These are phyloP conservation scores for Neodiprion fabricii DNA, from an alignment of 1,140 invertebrate species.

Conservation along the genomic window DNA sequence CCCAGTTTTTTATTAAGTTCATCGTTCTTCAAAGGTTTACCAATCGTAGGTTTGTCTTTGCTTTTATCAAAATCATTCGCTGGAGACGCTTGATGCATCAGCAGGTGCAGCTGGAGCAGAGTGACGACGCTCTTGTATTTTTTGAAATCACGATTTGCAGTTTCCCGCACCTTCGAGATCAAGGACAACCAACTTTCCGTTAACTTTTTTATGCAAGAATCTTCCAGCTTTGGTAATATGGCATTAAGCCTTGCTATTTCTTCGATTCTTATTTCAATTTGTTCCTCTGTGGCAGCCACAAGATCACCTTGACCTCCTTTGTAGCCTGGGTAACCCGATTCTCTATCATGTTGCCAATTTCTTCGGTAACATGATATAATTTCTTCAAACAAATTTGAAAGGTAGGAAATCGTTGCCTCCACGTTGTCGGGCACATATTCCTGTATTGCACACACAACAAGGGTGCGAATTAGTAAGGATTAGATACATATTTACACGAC, in stretches of 20 bases:
- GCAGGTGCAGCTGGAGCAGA: constrained; percentile 32
- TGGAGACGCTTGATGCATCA: too few species aligned
- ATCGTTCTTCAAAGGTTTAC: too few species aligned
- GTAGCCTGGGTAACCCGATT: constrained; percentile 38
- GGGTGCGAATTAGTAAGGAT: too few species aligned
- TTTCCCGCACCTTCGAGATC: constrained; percentile 29
- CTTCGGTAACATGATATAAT: constrained; percentile 36
- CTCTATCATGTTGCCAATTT: constrained; percentile 39
- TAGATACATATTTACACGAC: too few species aligned
- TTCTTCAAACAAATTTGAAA: constrained; percentile 35
- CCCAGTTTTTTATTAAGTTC: too few species aligned
- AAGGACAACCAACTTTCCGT: constrained; percentile 29
- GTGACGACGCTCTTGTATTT: constrained; percentile 30
- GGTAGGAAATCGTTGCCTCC: constrained; percentile 34
- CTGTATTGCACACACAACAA: constrained; percentile 6
- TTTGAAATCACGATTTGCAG: constrained; percentile 18
- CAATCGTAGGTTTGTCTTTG: too few species aligned
- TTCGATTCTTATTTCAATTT: constrained; percentile 31
- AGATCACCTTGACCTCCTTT: constrained; percentile 29
- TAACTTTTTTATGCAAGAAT: constrained; percentile 38
- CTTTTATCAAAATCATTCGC: too few species aligned
- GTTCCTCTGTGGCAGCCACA: constrained; percentile 33
- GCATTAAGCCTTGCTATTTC: constrained; percentile 39
- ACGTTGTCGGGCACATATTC: constrained; percentile 32
- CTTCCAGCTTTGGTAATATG: constrained; percentile 37